phyloP scores from a whole-genome alignment of 1,140 invertebrate genomes.

The Dolichoris vasculosae region DNA sequence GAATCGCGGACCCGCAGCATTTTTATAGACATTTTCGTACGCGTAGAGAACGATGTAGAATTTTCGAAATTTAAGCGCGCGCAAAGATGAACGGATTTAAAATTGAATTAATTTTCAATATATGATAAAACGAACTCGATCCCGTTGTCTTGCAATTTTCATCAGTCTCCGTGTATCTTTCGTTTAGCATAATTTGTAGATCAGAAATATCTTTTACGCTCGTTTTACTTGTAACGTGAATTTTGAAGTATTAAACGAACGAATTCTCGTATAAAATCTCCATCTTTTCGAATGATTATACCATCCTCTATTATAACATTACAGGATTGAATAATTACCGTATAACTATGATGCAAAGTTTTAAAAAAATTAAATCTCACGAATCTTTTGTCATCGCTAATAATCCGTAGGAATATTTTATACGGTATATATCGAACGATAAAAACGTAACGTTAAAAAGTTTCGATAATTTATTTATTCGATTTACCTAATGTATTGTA shows the following conservation, averaged over 20 bases:
- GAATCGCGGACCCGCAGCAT: not conserved
- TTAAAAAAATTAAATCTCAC: not conserved
- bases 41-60: not conserved
- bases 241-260: not conserved
- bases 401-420: too few relatives aligned
- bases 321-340: not conserved
- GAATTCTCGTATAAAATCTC: not conserved
- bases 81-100: not conserved
- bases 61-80: not conserved
- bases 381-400: too few relatives aligned
- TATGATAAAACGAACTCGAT: not conserved
- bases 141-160: not conserved
- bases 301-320: not conserved
- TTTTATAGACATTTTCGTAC: not conserved
- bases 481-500: not conserved
- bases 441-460: not conserved
- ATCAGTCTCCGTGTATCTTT: not conserved
- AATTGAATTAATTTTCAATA: conserved; percentile 11
- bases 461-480: not conserved
- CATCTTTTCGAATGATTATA: not conserved
- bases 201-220: not conserved
- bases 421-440: too few relatives aligned
- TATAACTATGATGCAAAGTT: not conserved
- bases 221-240: not conserved
- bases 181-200: conserved; percentile 1